Conservation (phyloP, 2,888 invertebrate genomes). For the Pterostichus madidus region DNA sequence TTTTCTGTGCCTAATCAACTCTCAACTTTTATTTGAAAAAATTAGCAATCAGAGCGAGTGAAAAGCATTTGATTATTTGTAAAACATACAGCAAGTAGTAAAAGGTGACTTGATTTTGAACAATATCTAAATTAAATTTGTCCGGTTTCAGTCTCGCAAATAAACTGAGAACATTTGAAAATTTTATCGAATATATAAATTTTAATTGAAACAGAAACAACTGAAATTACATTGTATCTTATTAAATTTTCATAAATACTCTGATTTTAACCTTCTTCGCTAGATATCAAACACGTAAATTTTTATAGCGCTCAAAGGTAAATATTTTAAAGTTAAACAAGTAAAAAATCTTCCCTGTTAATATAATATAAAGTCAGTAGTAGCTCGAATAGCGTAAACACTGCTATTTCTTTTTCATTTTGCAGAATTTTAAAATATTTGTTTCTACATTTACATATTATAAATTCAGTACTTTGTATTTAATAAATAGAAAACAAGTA, state of each 20-base stretch:
- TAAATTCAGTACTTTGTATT: too few relatives aligned
- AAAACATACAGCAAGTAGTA: not conserved
- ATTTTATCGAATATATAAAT: constrained; percentile 20
- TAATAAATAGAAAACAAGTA: too few relatives aligned
- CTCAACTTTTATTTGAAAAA: constrained; percentile 3
- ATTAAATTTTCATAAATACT: constrained; percentile 27
- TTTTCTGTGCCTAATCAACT: constrained; percentile 14
- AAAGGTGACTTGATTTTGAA: constrained; percentile 12
- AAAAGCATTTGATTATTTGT: constrained; percentile 37
- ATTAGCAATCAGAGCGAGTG: constrained; percentile 3
- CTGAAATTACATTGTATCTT: constrained; percentile 7
- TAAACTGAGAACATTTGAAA: not conserved
- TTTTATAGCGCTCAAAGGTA: constrained; percentile 4
- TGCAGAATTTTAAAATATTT: too few relatives aligned
- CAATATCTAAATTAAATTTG: constrained; percentile 37
- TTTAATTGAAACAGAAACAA: constrained; percentile 22
- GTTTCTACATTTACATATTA: too few relatives aligned
- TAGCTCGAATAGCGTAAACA: too few relatives aligned
- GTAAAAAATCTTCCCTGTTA: too few relatives aligned
- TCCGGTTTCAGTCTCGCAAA: not conserved
- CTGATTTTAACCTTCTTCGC: constrained; percentile 26
- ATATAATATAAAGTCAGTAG: too few relatives aligned
- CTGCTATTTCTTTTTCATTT: too few relatives aligned
- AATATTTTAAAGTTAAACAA: constrained; percentile 4
- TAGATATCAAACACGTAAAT: not conserved